Conservation (phyloP, 1,140 invertebrate species). For the Pollicipes pollicipes region DNA sequence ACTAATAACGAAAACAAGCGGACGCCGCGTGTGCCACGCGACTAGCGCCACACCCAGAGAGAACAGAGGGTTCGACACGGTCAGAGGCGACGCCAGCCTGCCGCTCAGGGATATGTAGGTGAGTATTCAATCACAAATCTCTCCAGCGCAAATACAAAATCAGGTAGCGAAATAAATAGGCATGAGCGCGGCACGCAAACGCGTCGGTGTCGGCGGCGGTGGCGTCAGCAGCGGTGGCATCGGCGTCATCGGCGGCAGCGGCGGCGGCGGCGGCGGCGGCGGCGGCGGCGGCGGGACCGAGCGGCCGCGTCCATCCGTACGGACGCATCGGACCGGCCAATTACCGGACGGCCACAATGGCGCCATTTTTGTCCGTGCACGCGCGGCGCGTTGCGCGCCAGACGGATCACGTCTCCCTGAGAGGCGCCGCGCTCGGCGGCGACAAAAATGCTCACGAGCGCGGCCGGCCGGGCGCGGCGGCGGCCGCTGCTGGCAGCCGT, state of each 20-base stretch:
- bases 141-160: not conserved
- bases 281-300: too few relatives aligned
- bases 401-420: not conserved
- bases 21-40: not conserved
- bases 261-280: too few relatives aligned
- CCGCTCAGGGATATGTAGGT: not conserved
- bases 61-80: not conserved
- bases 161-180: not conserved
- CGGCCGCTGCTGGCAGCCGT: not conserved
- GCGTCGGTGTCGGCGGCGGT: too few relatives aligned
- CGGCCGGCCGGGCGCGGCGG: too few relatives aligned
- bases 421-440: not conserved
- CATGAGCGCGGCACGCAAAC: not conserved
- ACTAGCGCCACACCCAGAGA: not conserved
- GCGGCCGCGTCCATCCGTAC: too few relatives aligned
- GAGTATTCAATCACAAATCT: constrained; percentile 2
- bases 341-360: not conserved
- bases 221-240: too few relatives aligned
- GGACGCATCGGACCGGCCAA: not conserved
- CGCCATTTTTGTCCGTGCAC: not conserved
- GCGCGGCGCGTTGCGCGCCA: not conserved
- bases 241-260: too few relatives aligned
- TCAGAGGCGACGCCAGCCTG: too few relatives aligned
- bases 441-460: not conserved
- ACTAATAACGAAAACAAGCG: not conserved